phyloP scores from a whole-genome alignment of 2,888 invertebrate species.

The Leptura quadrifasciata region DNA sequence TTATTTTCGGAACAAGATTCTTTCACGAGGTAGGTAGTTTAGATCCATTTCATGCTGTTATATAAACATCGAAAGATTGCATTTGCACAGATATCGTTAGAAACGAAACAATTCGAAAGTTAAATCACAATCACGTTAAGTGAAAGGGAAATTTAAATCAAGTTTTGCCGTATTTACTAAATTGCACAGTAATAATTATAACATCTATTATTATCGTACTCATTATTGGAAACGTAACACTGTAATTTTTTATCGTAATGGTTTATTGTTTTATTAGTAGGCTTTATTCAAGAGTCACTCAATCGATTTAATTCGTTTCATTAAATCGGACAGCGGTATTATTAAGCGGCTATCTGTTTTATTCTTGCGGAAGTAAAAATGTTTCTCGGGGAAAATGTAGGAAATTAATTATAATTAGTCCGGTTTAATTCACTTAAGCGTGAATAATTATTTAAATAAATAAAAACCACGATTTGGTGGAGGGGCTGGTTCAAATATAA shows the following conservation, averaged over 20 bases:
- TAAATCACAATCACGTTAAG: constrained; percentile 51
- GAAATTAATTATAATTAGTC: constrained; percentile 6
- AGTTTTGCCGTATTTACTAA: constrained; percentile 27
- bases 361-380: constrained; percentile 6
- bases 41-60: background rate
- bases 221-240: background rate
- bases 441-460: constrained; percentile 10
- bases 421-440: background rate
- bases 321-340: background rate
- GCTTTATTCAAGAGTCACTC: background rate
- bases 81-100: constrained; percentile 25
- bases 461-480: background rate
- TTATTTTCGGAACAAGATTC: constrained; percentile 45
- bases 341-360: background rate
- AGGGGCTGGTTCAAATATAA: background rate
- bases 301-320: constrained; percentile 5
- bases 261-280: constrained; percentile 15
- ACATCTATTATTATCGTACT: background rate
- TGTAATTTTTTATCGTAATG: constrained; percentile 14
- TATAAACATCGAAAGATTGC: constrained; percentile 1
- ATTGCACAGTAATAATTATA: constrained; percentile 5
- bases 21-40: constrained; percentile 39
- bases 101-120: constrained; percentile 56
- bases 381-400: background rate
- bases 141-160: constrained; percentile 54